phyloP scores from a whole-genome alignment of 2,113 vertebrate species.

The Ibidorhyncha struthersii region DNA sequence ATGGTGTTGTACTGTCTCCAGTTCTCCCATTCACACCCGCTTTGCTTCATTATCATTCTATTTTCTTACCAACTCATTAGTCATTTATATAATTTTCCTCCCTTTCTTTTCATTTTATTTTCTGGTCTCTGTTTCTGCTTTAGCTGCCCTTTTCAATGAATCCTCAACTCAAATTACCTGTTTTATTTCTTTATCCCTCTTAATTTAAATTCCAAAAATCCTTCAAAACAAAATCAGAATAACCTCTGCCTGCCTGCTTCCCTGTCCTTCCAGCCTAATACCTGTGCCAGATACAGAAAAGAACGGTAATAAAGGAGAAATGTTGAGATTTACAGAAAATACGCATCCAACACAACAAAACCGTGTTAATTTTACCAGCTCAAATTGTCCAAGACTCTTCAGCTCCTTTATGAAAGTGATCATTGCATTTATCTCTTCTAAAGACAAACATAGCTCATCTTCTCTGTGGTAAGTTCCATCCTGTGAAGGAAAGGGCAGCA shows the following conservation, averaged over 20 bases:
- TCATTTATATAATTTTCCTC: not conserved
- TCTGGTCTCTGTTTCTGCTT: not conserved
- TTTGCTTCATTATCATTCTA: not conserved
- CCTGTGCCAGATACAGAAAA: not conserved
- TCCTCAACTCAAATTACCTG: not conserved
- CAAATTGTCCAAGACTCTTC: conserved; percentile 81
- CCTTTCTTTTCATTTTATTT: not conserved
- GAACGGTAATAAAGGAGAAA: not conserved
- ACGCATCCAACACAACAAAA: not conserved
- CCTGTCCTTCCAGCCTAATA: not conserved
- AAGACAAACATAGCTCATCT: conserved; percentile 73
- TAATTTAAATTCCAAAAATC: not conserved
- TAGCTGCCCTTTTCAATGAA: not conserved
- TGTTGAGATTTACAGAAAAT: not conserved
- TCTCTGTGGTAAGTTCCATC: conserved; percentile 72
- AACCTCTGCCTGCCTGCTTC: not conserved
- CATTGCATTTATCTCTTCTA: conserved; percentile 80
- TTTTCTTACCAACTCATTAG: not conserved
- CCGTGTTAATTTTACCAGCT: conserved; percentile 80
- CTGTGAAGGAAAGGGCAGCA: conserved; percentile 64
- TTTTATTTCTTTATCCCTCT: not conserved
- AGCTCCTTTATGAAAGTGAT: conserved; percentile 83
- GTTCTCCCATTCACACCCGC: not conserved
- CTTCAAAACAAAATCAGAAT: not conserved
- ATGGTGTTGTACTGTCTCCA: not conserved